A percentile compares a stretch with the other conserved stretches of the same genome.
These are phyloP conservation scores for Ammospiza nelsoni DNA, from an alignment of 2,113 vertebrate genomes.

Conservation along the genomic window DNA sequence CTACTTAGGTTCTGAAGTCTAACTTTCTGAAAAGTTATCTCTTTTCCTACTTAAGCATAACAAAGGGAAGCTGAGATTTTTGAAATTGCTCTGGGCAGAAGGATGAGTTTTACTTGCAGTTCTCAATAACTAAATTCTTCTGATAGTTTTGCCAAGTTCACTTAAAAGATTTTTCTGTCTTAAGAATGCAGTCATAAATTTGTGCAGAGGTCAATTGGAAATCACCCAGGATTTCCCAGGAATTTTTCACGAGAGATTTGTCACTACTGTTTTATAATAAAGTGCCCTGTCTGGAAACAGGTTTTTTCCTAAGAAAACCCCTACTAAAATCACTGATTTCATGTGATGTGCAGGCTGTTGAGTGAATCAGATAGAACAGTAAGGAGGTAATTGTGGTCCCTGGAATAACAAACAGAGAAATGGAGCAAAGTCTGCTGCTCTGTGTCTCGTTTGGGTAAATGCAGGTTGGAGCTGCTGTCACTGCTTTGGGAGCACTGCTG, in stretches of 20 bases:
- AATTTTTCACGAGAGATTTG: background rate
- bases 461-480: background rate
- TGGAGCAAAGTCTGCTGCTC: background rate
- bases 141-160: background rate
- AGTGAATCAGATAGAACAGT: background rate
- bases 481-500: background rate
- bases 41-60: background rate
- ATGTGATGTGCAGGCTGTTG: background rate
- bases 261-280: background rate
- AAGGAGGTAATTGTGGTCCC: background rate
- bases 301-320: background rate
- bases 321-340: background rate
- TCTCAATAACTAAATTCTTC: background rate
- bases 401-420: background rate
- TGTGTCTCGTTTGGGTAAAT: background rate
- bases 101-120: background rate
- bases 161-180: background rate
- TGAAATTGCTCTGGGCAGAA: background rate
- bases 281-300: background rate
- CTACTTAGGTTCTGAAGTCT: background rate
- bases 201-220: background rate
- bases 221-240: conserved; percentile 16
- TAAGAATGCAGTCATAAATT: background rate
- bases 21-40: background rate
- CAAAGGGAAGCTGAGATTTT: background rate